Evolutionary conservation across 2,797 vertebrate species (phyloP), one percentile per base, ranked within the genome.

Genomic region (Alcedo atthis): DNA sequence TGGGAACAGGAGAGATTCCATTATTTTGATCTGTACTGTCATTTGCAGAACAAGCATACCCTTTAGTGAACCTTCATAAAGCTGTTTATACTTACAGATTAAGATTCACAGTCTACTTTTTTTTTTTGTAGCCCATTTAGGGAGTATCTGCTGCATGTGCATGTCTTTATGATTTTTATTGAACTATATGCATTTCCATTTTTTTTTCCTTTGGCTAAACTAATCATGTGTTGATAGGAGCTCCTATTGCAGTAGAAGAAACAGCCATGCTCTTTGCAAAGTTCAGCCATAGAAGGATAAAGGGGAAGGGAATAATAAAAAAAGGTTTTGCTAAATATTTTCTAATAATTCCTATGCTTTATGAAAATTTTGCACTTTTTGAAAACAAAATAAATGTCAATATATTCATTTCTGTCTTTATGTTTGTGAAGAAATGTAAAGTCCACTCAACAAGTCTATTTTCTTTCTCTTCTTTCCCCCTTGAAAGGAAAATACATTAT

Each of bases 11-110:
- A 88, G 48, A 78, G 35, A 84, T 63, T 45, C 77, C 37, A 48
- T 91, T 90, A 74, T 91, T 93, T 87, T 94, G 67, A 79, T 91
- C 87, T 42, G 45, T 51, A 57, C 24, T 91, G 74, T 64, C 75
- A 77, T 76, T 83, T 61, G 42, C 57, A 79, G 67, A 64, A 74
- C 35, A 63, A 63, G 33, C 42, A 73, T 32, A 68, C 12, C 21
- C 42, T 85, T 89, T 58, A 67, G 43, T 80, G 68, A 81, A 67
- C 67, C 48, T 32, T 90, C 45, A n/a, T 57, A 55, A 85, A 75
- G 30, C 54, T 95, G 54, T 62, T 85, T 51, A 66, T 74, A 68
- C 8, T 71, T 78, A 45, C 57, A 82, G 25, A 82, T 80, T 53
- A 77, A 70, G 54, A 90, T 89, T 87, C 78, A 63, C 49, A 20